These are phyloP conservation scores for Tachysurus vachellii DNA, from an alignment of 2,113 vertebrate genomes.

Conservation along the genomic window DNA sequence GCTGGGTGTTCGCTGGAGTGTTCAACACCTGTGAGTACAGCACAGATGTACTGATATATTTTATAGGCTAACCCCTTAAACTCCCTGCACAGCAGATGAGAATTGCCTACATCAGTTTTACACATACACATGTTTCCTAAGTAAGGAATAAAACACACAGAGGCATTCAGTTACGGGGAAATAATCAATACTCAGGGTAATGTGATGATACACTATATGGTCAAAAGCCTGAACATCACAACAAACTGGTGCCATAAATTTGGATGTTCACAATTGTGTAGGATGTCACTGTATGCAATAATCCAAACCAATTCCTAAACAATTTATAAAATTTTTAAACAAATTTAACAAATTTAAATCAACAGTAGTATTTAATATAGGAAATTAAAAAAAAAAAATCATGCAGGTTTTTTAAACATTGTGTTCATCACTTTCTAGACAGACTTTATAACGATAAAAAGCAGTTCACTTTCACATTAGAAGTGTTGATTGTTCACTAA, in stretches of 20 bases:
- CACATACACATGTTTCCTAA: not conserved
- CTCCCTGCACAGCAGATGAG: not conserved
- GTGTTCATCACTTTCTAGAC: too few species aligned
- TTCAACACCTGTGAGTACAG: slow-evolving; percentile 87
- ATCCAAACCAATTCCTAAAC: too few species aligned
- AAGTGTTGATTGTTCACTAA: too few species aligned
- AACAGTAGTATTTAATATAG: too few species aligned
- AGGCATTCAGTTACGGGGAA: not conserved
- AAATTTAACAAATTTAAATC: too few species aligned
- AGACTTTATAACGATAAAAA: not conserved
- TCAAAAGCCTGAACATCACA: not conserved
- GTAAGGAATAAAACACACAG: not conserved
- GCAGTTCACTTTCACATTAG: not conserved
- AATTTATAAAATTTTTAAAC: too few species aligned
- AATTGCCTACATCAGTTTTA: not conserved
- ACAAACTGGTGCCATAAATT: too few species aligned
- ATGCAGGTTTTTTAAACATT: too few species aligned
- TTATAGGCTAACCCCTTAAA: not conserved
- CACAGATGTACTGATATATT: slow-evolving; percentile 7
- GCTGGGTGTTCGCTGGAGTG: slow-evolving; percentile 94
- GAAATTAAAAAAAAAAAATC: too few species aligned
- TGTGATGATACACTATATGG: not conserved
- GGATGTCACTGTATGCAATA: too few species aligned
- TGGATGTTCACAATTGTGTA: too few species aligned
- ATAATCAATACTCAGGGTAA: not conserved